A percentile compares a stretch with the other conserved stretches of the same genome.
These are phyloP conservation scores for Mythimna lalbum DNA, from an alignment of 2,888 invertebrate species.

Conservation along the genomic window DNA sequence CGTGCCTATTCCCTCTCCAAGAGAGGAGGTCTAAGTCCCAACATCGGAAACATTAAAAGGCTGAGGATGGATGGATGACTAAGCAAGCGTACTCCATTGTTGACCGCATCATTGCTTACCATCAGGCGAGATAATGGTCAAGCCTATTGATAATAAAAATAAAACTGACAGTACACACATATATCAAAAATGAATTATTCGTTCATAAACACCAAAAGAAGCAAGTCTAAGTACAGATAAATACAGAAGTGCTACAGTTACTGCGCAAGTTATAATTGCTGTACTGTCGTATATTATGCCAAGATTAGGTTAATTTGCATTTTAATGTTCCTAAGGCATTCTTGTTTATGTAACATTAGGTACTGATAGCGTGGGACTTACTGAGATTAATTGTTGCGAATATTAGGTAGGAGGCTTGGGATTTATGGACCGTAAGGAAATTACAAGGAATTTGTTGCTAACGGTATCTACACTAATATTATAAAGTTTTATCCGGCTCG, in stretches of 20 bases:
- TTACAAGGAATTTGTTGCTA: background rate
- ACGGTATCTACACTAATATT: too few relatives aligned
- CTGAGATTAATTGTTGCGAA: conserved; percentile 35
- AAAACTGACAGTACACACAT: conserved; percentile 8
- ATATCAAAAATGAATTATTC: conserved; percentile 26
- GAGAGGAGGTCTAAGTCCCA: too few relatives aligned
- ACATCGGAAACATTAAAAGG: too few relatives aligned
- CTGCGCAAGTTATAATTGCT: conserved; percentile 52
- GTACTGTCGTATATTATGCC: conserved; percentile 39
- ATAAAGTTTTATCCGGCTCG: too few relatives aligned
- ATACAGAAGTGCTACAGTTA: conserved; percentile 24
- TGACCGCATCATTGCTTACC: too few relatives aligned
- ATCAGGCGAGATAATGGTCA: too few relatives aligned
- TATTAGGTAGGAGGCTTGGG: conserved; percentile 17
- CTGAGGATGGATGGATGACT: too few relatives aligned
- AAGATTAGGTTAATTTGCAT: conserved; percentile 54
- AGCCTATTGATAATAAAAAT: too few relatives aligned
- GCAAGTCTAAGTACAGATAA: conserved; percentile 29
- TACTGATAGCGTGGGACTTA: conserved; percentile 14
- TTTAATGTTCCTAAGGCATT: conserved; percentile 42
- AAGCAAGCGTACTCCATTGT: too few relatives aligned
- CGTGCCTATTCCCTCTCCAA: too few relatives aligned
- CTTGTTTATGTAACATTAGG: conserved; percentile 33
- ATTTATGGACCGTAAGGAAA: conserved; percentile 15
- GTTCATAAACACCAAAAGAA: conserved; percentile 1